phyloP scores from a whole-genome alignment of 2,888 invertebrate species.

The Latrodectus hesperus region DNA sequence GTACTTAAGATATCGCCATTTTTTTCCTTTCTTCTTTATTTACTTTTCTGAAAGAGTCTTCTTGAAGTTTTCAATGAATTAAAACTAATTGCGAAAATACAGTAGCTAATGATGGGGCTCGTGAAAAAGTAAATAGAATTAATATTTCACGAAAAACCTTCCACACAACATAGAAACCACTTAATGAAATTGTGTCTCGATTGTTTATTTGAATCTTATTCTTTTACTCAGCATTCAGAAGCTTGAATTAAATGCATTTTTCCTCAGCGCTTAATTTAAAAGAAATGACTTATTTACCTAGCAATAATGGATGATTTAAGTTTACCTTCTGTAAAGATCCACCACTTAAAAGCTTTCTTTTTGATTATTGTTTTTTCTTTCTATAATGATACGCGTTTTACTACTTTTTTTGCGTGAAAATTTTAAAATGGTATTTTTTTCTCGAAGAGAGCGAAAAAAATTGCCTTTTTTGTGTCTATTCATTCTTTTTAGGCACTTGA shows the following conservation, averaged over 20 bases:
- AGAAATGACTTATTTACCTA: background rate
- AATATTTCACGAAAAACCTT: background rate
- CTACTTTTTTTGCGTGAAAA: background rate
- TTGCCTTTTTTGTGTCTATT: too few species aligned
- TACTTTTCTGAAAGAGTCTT: background rate
- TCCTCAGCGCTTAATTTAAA: background rate
- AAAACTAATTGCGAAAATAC: background rate
- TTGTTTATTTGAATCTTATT: background rate
- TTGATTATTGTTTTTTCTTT: background rate
- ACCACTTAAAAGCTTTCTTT: background rate
- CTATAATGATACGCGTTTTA: background rate
- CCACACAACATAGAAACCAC: background rate
- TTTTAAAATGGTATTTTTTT: background rate
- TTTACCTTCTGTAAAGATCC: background rate
- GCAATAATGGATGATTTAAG: background rate
- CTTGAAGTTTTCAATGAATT: background rate
- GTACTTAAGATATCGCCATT: background rate
- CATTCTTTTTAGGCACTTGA: too few species aligned
- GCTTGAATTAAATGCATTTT: background rate
- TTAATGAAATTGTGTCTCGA: background rate
- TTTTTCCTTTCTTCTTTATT: too few species aligned
- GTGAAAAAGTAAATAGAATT: background rate
- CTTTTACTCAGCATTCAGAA: background rate
- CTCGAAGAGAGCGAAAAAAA: too few species aligned
- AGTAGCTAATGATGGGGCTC: background rate